These are phyloP conservation scores for Formicarius rufipectus DNA, from an alignment of 2,113 vertebrate genomes.

Conservation along the genomic window DNA sequence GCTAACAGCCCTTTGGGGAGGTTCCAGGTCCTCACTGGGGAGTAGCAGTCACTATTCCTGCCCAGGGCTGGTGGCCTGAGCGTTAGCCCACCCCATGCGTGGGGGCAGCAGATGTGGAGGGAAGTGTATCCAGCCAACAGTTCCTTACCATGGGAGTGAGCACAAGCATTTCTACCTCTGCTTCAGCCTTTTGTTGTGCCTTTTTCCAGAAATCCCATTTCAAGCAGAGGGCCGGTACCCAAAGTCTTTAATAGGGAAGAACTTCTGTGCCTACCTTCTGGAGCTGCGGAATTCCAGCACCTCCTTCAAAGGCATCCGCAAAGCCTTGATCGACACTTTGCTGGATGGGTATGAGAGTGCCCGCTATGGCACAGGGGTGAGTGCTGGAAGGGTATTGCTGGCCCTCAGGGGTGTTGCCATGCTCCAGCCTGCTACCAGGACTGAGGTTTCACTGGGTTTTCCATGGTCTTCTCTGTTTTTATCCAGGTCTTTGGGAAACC, in stretches of 20 bases:
- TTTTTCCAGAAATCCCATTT: slow-evolving; percentile 84
- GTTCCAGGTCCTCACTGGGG: not conserved
- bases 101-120: not conserved
- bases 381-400: not conserved
- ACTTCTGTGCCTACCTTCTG: slow-evolving; percentile 87
- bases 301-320: slow-evolving; percentile 78
- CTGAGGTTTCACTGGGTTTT: accelerated
- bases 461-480: not conserved
- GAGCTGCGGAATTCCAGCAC: slow-evolving; percentile 84
- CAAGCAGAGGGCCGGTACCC: slow-evolving; percentile 77
- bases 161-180: accelerated
- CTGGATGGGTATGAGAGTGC: slow-evolving; percentile 90
- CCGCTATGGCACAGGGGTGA: slow-evolving; percentile 89
- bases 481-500: slow-evolving; percentile 81
- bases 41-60: accelerated
- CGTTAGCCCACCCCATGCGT: accelerated
- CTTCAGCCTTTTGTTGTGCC: not conserved
- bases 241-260: slow-evolving; percentile 84
- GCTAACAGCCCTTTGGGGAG: accelerated
- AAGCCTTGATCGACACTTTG: slow-evolving; percentile 82
- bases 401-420: accelerated
- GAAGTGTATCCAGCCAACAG: not conserved
- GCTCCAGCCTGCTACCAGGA: not conserved
- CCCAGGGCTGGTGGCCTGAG: not conserved
- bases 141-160: not conserved